Base-by-base conservation (phyloP, 2,113 vertebrate species). In the Rhabdomys dilectus region DNA sequence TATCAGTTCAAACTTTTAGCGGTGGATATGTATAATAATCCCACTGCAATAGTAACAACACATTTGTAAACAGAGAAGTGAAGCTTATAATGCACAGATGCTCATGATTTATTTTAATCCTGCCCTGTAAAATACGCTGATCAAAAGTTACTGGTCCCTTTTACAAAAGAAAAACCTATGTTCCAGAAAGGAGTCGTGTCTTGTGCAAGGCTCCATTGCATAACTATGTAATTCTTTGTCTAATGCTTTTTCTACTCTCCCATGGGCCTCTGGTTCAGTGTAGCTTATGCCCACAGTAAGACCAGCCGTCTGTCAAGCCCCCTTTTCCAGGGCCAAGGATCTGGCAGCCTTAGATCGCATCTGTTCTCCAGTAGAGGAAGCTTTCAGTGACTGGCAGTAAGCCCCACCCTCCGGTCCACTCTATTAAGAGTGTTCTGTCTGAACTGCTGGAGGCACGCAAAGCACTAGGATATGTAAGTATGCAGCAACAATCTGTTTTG, bases 351-450 rank as follows among this genome's bases (percentile, higher is more conserved):
- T 89, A 95, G 68, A 95, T 64, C 36, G 75, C 96, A 96, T 97
- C 87, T 97, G 96, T 88, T 95, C 87, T 93, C 92, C 84, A 95
- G 91, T 87, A 66, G 92, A 91, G 76, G 70, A 97, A 93, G 82
- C 93, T 97, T 95, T 97, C 94, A 94, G 88, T 94, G 93, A 95
- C 80, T 96, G 93, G 93, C 36, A 70, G 87, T 72, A 97, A 89
- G 88, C 90, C 94, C 9, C 90, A 93, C 78, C 75, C 84, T 95
- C 73, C 36, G 91, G 77, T 91, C 62, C 78, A 78, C 58, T 95
- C 93, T 92, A 97, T 97, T 96, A 96, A 39, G 88, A 97, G 88
- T 70, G 64, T 91, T 97, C 92, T 97, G 68, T 89, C 88, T 97
- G 89, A 97, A 97, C 92, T 95, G 90, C 94, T 97, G 89, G 90